Conservation (phyloP, 2,888 invertebrate species). For the Entomobrya proxima region DNA sequence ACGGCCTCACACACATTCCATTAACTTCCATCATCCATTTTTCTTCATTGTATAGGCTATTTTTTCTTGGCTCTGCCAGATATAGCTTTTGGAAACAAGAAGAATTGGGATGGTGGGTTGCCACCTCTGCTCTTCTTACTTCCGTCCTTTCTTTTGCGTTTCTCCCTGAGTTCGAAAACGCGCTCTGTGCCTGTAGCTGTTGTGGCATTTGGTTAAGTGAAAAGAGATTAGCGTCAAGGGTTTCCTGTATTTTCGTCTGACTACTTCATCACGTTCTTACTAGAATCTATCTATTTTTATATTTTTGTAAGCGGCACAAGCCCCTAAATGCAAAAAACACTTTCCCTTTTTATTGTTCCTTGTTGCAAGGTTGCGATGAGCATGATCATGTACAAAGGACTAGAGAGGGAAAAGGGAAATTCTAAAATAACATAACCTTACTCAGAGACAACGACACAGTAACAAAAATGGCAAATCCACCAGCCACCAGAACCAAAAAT, state of each 20-base stretch:
- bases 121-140: neutral
- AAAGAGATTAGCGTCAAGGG: slow-evolving; percentile 60
- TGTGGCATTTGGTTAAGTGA: slow-evolving; percentile 61
- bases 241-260: slow-evolving; percentile 37
- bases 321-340: neutral
- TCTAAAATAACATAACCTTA: neutral
- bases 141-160: slow-evolving; percentile 8
- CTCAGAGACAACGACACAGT: neutral
- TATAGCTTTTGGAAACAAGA: neutral
- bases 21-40: slow-evolving; percentile 53
- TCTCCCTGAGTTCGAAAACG: neutral
- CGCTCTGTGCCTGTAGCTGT: slow-evolving; percentile 31
- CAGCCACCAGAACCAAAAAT: no score
- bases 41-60: slow-evolving; percentile 33
- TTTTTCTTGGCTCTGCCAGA: neutral
- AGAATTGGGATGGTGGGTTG: neutral
- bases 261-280: slow-evolving; percentile 48
- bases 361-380: neutral
- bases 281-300: neutral
- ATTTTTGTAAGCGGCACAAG: no score
- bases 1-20: slow-evolving; percentile 43
- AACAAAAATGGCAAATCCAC: slow-evolving; percentile 7
- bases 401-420: no score
- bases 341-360: neutral
- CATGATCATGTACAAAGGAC: no score